Conservation (phyloP, 2,888 invertebrate genomes). For the Heliconius cydno region DNA sequence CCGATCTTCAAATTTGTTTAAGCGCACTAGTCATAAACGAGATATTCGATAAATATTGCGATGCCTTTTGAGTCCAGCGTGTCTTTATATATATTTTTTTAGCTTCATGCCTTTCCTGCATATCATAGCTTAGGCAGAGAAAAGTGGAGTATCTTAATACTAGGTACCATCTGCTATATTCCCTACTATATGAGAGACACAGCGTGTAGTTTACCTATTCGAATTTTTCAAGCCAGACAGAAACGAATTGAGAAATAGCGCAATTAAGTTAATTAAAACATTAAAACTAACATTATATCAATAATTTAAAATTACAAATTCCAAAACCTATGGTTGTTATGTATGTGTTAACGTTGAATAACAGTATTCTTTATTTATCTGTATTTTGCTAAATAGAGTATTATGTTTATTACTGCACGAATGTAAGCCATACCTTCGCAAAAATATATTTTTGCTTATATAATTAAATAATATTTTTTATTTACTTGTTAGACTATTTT, state of each 20-base stretch:
- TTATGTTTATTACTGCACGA: background rate
- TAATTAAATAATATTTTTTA: background rate
- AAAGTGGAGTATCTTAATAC: too few relatives aligned
- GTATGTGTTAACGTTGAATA: background rate
- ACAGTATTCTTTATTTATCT: background rate
- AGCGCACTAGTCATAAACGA: conserved; percentile 13
- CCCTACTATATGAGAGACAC: too few relatives aligned
- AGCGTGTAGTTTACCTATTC: too few relatives aligned
- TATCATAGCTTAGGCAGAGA: too few relatives aligned
- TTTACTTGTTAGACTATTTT: background rate
- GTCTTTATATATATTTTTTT: background rate
- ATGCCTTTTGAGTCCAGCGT: background rate
- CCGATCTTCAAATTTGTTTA: conserved; percentile 20
- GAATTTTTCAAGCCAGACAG: too few relatives aligned
- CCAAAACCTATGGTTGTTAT: background rate
- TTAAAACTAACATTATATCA: too few relatives aligned
- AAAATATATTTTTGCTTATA: too few relatives aligned
- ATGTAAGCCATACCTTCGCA: background rate
- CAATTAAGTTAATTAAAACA: too few relatives aligned
- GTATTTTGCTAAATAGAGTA: background rate
- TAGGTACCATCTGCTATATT: too few relatives aligned
- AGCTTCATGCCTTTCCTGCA: background rate
- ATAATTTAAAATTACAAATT: too few relatives aligned
- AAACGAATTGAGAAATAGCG: too few relatives aligned
- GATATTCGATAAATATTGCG: conserved; percentile 3